Conservation (phyloP, 2,113 vertebrate genomes). For the Microtus ochrogaster region DNA sequence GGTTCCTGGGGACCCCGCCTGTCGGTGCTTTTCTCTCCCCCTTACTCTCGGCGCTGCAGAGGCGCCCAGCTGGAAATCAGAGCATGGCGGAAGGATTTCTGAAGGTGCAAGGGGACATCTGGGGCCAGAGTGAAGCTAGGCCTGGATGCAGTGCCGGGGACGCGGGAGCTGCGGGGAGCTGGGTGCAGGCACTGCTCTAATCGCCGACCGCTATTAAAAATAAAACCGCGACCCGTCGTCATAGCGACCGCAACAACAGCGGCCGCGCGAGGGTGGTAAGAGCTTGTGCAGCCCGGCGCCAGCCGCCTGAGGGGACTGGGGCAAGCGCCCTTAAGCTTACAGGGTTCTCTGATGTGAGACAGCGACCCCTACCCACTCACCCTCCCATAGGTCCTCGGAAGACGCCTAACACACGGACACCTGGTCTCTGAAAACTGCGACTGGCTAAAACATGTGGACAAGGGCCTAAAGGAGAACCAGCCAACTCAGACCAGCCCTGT, state of each 20-base stretch:
- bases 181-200: neutral
- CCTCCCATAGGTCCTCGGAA: neutral
- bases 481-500: no score
- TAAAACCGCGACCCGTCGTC: constrained; percentile 75
- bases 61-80: neutral
- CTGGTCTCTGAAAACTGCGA: neutral
- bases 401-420: no score
- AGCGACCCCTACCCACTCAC: no score
- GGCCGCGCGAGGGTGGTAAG: constrained; percentile 51
- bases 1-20: neutral
- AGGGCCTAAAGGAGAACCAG: neutral
- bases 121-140: neutral
- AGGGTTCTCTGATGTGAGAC: neutral
- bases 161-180: neutral
- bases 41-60: neutral
- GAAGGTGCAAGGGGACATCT: neutral
- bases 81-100: neutral
- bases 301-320: neutral
- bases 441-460: neutral
- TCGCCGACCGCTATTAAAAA: constrained; percentile 77
- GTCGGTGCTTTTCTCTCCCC: neutral
- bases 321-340: neutral
- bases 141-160: neutral
- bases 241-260: constrained; percentile 77
- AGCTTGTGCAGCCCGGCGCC: constrained; percentile 8